Evolutionary conservation across 2,888 invertebrate species (phyloP).

Genomic region (Oscheius sp.): DNA sequence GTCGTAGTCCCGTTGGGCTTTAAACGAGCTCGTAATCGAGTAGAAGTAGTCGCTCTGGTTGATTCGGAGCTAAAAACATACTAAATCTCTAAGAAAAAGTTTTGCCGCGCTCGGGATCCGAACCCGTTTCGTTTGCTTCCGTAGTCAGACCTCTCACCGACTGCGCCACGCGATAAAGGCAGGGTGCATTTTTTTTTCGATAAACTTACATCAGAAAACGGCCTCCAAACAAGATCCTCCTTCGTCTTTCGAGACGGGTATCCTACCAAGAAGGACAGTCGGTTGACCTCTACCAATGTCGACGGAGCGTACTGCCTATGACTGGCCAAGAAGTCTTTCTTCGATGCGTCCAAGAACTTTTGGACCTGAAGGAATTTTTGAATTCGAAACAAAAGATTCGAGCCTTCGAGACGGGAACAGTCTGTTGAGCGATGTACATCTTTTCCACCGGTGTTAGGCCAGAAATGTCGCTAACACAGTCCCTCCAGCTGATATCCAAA

Average conservation of each 20-base stretch:
- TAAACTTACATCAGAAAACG: conserved; percentile 40
- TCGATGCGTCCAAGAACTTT: conserved; percentile 47
- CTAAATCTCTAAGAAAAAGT: not conserved
- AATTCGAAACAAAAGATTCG: not conserved
- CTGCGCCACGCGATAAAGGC: too few species aligned
- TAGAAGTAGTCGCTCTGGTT: conserved; percentile 53
- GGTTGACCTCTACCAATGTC: conserved; percentile 46
- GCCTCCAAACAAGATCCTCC: conserved; percentile 51
- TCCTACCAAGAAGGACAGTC: conserved; percentile 50
- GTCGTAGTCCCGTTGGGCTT: conserved; percentile 49
- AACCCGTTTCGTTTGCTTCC: too few species aligned
- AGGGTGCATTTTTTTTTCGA: too few species aligned
- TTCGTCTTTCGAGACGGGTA: conserved; percentile 47
- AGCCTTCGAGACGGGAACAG: conserved; percentile 12
- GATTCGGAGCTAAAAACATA: conserved; percentile 39
- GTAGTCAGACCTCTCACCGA: too few species aligned
- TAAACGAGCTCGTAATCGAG: conserved; percentile 43
- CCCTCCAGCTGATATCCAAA: conserved; percentile 47
- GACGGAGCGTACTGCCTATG: conserved; percentile 51
- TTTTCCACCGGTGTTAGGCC: conserved; percentile 43
- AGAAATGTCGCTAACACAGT: conserved; percentile 52
- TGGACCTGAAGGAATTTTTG: conserved; percentile 19
- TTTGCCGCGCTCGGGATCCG: not conserved
- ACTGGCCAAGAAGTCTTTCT: conserved; percentile 49
- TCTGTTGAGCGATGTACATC: conserved; percentile 45